Conservation (phyloP, 2,113 vertebrate genomes). For the Caloenas nicobarica region DNA sequence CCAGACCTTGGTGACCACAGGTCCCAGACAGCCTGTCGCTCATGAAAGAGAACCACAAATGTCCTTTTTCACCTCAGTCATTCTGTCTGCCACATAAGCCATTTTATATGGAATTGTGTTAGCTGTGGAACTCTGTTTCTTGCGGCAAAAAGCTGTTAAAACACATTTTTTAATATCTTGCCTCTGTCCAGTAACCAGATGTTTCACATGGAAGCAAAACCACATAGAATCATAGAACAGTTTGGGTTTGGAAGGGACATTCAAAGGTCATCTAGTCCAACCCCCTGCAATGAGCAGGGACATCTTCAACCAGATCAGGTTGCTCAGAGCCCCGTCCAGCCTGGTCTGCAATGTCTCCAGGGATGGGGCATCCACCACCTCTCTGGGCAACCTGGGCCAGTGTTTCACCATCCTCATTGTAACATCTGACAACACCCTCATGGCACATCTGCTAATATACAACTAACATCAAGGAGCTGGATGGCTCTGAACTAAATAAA, state of each 20-base stretch:
- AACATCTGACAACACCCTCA: too few relatives aligned
- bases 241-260: too few relatives aligned
- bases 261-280: too few relatives aligned
- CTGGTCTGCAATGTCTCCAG: too few relatives aligned
- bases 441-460: neutral
- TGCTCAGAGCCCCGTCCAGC: too few relatives aligned
- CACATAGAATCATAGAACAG: too few relatives aligned
- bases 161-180: neutral
- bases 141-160: neutral
- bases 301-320: too few relatives aligned
- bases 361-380: too few relatives aligned
- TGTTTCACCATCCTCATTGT: too few relatives aligned
- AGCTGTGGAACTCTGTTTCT: neutral
- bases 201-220: constrained; percentile 1
- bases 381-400: too few relatives aligned
- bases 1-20: neutral
- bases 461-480: neutral
- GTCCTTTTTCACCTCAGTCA: neutral
- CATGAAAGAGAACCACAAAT: neutral
- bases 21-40: neutral
- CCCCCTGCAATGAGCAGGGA: too few relatives aligned
- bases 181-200: neutral
- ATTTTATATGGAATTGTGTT: neutral
- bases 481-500: neutral
- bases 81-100: neutral